phyloP scores from a whole-genome alignment of 2,888 invertebrate genomes.

The Orchesellides sinensis region DNA sequence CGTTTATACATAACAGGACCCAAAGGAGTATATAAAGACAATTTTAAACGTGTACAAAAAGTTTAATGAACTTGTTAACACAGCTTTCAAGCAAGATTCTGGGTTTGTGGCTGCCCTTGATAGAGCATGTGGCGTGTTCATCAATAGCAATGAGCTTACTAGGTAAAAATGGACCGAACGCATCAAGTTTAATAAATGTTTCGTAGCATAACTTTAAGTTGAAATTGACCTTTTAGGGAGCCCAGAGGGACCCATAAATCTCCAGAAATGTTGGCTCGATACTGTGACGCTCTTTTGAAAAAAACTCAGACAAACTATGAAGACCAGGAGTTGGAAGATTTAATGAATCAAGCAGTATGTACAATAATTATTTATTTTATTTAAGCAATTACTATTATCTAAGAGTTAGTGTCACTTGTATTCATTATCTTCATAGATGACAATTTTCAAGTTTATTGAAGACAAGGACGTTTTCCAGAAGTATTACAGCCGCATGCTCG shows the following conservation, averaged over 20 bases:
- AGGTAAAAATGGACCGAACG: constrained; percentile 15
- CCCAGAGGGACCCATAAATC: constrained; percentile 82
- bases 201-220: not conserved
- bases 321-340: constrained; percentile 98
- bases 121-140: constrained; percentile 62
- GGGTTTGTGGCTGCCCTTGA: constrained; percentile 63
- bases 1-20: constrained; percentile 61
- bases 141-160: constrained; percentile 59
- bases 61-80: constrained; percentile 32
- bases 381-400: not conserved
- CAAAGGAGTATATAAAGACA: constrained; percentile 48
- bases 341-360: constrained; percentile 95
- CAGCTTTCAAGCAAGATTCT: constrained; percentile 55
- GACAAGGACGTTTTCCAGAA: constrained; percentile 68
- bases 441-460: constrained; percentile 61
- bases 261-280: constrained; percentile 97
- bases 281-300: constrained; percentile 97
- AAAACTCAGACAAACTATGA: constrained; percentile 99
- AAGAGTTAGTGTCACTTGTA: not conserved
- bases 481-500: constrained; percentile 57
- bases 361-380: too few relatives aligned
- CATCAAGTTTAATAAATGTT: not conserved
- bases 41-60: constrained; percentile 56
- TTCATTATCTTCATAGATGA: constrained; percentile 47
- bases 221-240: constrained; percentile 31